Conservation (phyloP, 2,888 invertebrate species). For the Macrophya annulata region DNA sequence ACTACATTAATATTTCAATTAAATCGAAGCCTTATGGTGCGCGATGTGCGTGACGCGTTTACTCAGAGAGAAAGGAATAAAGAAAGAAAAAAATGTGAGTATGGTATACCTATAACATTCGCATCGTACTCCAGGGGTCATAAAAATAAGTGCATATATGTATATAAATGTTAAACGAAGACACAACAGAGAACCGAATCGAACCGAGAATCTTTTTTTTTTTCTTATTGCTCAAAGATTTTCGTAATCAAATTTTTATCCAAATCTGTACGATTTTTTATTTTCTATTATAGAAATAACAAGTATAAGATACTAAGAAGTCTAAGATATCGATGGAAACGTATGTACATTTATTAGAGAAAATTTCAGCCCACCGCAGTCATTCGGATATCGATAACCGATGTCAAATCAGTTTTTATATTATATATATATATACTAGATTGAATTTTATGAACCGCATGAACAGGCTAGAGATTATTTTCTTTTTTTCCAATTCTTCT, state of each 20-base stretch:
- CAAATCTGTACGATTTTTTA: not conserved
- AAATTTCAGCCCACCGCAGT: no score
- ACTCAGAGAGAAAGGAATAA: not conserved
- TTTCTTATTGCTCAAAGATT: not conserved
- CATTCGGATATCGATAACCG: not conserved
- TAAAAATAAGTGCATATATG: constrained; percentile 1
- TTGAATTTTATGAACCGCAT: not conserved
- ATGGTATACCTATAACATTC: not conserved
- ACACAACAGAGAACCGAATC: constrained; percentile 27
- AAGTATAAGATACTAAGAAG: not conserved
- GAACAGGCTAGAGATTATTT: not conserved
- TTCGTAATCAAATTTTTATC: constrained; percentile 12
- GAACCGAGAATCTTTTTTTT: not conserved
- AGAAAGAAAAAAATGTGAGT: not conserved
- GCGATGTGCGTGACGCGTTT: not conserved
- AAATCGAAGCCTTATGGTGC: not conserved
- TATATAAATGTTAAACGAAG: not conserved
- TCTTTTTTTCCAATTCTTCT: not conserved
- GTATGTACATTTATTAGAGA: not conserved
- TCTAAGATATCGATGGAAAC: not conserved
- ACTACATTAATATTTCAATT: constrained; percentile 45
- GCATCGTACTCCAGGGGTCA: not conserved
- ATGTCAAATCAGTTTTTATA: not conserved
- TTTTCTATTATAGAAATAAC: not conserved
- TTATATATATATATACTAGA: constrained; percentile 3